A percentile compares a stretch with the other conserved stretches of the same genome.
phyloP scores from a whole-genome alignment of 1,140 invertebrate species.

The Calosoma granatense region DNA sequence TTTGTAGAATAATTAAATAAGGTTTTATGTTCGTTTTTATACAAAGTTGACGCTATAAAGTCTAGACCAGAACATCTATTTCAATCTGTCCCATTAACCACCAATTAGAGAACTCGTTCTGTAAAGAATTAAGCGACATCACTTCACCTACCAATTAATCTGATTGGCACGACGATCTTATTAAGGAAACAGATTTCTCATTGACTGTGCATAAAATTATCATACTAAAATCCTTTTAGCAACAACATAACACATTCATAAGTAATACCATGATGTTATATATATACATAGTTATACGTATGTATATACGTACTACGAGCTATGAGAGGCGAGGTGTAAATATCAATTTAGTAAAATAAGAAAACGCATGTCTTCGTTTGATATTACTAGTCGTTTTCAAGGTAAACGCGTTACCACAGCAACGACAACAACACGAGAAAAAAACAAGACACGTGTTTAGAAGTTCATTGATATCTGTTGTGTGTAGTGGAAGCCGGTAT shows the following conservation, averaged over 20 bases:
- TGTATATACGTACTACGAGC: background rate
- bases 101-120: no score
- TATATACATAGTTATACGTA: background rate
- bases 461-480: background rate
- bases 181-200: background rate
- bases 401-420: background rate
- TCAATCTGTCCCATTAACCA: no score
- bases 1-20: no score
- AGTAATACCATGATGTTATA: background rate
- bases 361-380: background rate
- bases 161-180: background rate
- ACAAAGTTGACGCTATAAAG: no score
- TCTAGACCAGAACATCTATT: no score
- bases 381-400: background rate
- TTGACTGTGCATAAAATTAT: background rate
- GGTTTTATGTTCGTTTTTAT: no score
- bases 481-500: no score
- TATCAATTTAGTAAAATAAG: background rate
- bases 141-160: background rate
- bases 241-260: no score
- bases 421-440: background rate
- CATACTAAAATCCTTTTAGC: no score
- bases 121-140: no score
- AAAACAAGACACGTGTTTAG: background rate
- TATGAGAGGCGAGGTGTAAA: no score